Conservation (phyloP, 2,888 invertebrate species). For the Acanthoscelides obtectus region DNA sequence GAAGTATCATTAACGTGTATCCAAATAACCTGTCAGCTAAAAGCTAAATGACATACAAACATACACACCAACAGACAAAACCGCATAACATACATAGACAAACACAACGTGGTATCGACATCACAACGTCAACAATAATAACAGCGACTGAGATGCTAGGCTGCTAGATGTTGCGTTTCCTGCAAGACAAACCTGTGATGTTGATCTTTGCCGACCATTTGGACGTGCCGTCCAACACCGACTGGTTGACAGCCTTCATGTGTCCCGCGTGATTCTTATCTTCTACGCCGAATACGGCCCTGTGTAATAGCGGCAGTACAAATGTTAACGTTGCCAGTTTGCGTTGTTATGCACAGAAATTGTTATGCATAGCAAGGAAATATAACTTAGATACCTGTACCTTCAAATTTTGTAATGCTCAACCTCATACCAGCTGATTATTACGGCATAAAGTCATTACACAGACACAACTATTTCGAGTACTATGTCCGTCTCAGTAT, state of each 20-base stretch:
- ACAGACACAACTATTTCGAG: no score
- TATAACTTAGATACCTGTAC: no score
- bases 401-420: no score
- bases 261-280: conserved; percentile 90
- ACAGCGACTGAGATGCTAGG: neutral
- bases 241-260: conserved; percentile 98
- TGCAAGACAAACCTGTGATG: conserved; percentile 90
- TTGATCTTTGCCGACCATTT: conserved; percentile 99
- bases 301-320: conserved; percentile 39
- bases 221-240: conserved; percentile 97
- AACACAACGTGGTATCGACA: neutral
- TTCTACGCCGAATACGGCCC: conserved; percentile 95
- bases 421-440: no score
- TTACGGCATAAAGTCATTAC: no score
- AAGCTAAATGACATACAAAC: neutral
- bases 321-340: neutral
- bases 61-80: neutral
- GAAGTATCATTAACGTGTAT: neutral
- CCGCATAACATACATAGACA: conserved; percentile 3
- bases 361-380: no score
- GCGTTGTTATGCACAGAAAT: neutral
- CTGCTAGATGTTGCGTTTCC: conserved; percentile 25
- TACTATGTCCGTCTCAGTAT: no score
- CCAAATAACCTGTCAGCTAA: neutral
- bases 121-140: conserved; percentile 6